A percentile compares a stretch with the other conserved stretches of the same genome.
phyloP scores from a whole-genome alignment of 37 sponge, comb jelly and placozoan species.

The Corticium candelabrum region DNA sequence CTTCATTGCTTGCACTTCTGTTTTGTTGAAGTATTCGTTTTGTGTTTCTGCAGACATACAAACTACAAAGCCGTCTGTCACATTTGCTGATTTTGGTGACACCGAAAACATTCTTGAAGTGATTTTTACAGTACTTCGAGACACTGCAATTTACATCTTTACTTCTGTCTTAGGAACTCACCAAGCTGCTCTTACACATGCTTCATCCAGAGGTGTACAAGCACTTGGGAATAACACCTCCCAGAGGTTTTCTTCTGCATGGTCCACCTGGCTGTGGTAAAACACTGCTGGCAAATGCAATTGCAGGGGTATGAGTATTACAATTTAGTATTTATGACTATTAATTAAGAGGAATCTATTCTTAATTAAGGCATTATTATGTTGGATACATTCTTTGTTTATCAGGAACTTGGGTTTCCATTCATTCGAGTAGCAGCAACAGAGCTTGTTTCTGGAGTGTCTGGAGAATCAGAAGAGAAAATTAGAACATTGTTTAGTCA shows the following conservation, averaged over 20 bases:
- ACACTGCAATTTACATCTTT: background rate
- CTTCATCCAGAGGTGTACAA: constrained; percentile 73
- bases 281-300: constrained; percentile 89
- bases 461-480: constrained; percentile 88
- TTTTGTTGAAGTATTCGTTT: no score
- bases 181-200: constrained; percentile 67
- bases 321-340: no score
- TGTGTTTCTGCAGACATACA: no score
- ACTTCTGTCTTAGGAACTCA: constrained; percentile 39
- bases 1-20: no score
- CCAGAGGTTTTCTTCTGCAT: constrained; percentile 81
- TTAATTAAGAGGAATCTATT: no score
- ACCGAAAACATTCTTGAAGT: background rate
- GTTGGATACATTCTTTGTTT: background rate
- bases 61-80: background rate
- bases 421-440: constrained; percentile 81
- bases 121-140: background rate
- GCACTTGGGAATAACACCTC: constrained; percentile 64
- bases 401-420: constrained; percentile 70
- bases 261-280: constrained; percentile 99
- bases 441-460: constrained; percentile 91
- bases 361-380: background rate
- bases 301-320: constrained; percentile 69
- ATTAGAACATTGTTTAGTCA: constrained; percentile 70
- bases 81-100: background rate